Evolutionary conservation across 2,113 vertebrate species (phyloP).

Genomic region (Oriolus oriolus): DNA sequence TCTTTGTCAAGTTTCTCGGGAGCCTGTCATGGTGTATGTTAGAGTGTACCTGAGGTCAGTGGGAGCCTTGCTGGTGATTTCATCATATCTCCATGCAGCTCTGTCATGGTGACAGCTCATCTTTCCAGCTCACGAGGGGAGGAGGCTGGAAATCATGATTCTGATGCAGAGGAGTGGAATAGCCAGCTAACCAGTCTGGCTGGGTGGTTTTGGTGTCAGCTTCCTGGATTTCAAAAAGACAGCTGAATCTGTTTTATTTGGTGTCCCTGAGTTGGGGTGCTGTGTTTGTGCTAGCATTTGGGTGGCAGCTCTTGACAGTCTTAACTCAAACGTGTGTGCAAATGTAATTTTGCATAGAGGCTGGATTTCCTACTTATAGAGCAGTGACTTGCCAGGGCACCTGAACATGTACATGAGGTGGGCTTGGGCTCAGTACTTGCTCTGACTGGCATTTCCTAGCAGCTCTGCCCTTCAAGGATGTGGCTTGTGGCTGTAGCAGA

Average conservation of each 20-base stretch:
- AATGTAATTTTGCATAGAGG: not conserved
- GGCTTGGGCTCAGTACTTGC: not conserved
- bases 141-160: not conserved
- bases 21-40: not conserved
- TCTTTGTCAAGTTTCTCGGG: not conserved
- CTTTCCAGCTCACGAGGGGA: not conserved
- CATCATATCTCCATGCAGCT: not conserved
- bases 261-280: not conserved
- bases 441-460: not conserved
- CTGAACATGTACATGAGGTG: fast-evolving
- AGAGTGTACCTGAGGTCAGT: not conserved
- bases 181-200: not conserved
- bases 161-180: not conserved
- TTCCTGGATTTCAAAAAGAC: not conserved
- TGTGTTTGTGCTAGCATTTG: not conserved
- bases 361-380: not conserved
- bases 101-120: not conserved
- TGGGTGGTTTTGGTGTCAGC: not conserved
- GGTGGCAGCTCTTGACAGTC: not conserved
- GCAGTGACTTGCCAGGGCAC: not conserved
- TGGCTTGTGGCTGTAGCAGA: not conserved
- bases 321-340: not conserved
- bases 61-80: not conserved
- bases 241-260: not conserved
- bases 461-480: not conserved